Base-by-base conservation (phyloP, 2,797 vertebrate species). In the Cossypha heuglini region DNA sequence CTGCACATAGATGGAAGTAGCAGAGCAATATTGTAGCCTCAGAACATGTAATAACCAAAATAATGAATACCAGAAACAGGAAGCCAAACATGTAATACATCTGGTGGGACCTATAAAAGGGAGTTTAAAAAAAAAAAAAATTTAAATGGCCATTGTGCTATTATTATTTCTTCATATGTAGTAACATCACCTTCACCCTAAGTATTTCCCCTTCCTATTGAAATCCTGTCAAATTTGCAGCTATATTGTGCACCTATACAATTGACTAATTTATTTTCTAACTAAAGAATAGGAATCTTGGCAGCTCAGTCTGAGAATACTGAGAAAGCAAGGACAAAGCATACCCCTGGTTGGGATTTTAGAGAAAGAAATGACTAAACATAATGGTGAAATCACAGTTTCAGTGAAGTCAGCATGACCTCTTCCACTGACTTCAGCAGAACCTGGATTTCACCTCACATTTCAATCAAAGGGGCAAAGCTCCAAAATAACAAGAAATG, bases 1-100 rank as follows among this genome's bases (percentile, higher is more conserved):
- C 99, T 55, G 99, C 99, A 98, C 99, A 99, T 5, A 77, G 96
- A 95, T 99, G 99, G 97, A 99, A 99, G 97, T 99, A 99, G 95
- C 99, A 99, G 93, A 99, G 98, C 64, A 99, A 97, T 97, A 99
- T 98, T 67, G 99, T 99, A 94, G 99, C 99, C 97, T 99, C 99
- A 28, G 99, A 99, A 96, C 99, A 99, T 22, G 99, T 99, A 97
- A 99, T 99, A 91, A 99, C 98, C 96, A 99, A 97, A 97, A 99
- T 99, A 91, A 99, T 99, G 94, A 99, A 99, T 72, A 99, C 99
- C 38, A 99, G 98, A 96, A 99, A 99, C 5, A 99, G 98, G 97
- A 99, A 99, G 72, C 99, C 98, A 97, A 99, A 99, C 99, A 99
- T 99, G 96, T 99, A 99, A 97, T 99, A 99, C 99, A 99, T 99